Evolutionary conservation across 2,888 invertebrate species (phyloP).

Genomic region (Drosophila buzzatii): DNA sequence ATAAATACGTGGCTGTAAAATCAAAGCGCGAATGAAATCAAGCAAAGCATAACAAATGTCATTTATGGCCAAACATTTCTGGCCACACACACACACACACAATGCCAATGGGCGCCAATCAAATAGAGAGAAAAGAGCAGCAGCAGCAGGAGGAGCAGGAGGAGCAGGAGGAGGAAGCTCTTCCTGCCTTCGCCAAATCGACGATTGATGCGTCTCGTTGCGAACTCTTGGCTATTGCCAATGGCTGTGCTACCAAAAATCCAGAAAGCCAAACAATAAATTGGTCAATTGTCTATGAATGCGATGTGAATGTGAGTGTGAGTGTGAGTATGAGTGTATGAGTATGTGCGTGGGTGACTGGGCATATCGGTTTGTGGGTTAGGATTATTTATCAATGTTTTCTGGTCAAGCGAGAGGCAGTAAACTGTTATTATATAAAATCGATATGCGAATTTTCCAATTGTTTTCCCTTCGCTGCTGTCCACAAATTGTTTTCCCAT

Average conservation of each 20-base stretch:
- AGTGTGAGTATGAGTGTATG: conserved; percentile 2
- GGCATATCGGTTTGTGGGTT: not conserved
- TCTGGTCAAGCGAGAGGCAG: conserved; percentile 63
- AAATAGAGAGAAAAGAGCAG: conserved; percentile 3
- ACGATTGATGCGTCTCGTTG: conserved; percentile 75
- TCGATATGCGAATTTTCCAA: conserved; percentile 31
- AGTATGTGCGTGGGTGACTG: not conserved
- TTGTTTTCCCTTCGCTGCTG: not conserved
- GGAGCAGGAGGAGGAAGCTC: not conserved
- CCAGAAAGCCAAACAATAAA: conserved; percentile 69
- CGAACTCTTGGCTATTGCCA: conserved; percentile 59
- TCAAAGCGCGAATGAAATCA: conserved; percentile 74
- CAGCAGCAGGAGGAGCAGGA: not conserved
- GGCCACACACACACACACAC: conserved; percentile 14
- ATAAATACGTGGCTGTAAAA: conserved; percentile 62
- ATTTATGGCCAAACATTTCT: conserved; percentile 69
- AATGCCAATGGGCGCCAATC: conserved; percentile 8
- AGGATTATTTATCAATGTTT: conserved; percentile 82
- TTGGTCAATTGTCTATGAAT: conserved; percentile 70
- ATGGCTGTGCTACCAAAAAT: conserved; percentile 24
- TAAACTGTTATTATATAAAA: conserved; percentile 69
- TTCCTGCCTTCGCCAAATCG: conserved; percentile 58
- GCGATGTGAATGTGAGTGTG: conserved; percentile 6
- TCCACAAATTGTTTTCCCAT: conserved; percentile 11
- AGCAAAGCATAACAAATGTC: conserved; percentile 78